Base-by-base conservation (phyloP, 2,113 vertebrate genomes). In the Stictonetta naevosa region DNA sequence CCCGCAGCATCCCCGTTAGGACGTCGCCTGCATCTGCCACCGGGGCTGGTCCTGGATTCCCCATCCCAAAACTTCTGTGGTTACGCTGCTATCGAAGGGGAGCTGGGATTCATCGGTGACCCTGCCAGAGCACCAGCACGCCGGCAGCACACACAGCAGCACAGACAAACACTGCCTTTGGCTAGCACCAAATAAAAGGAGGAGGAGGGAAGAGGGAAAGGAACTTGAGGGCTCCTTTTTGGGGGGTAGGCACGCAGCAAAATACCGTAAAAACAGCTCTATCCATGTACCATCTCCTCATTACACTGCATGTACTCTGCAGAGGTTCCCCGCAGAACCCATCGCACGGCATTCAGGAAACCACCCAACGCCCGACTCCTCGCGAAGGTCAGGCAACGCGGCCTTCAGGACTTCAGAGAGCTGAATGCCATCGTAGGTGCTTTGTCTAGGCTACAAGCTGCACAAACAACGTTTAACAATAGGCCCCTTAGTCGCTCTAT, bases 381-480 rank as follows among this genome's bases (percentile, higher is more conserved):
- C 20, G 3, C 31, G 56, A 78, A 96, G 95, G 97, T 91, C 93
- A 86, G 95, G 68, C 78, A 92, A 68, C 1, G 26, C 75, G 90
- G 96, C 92, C 76, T 14, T 7, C 21, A 86, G 74, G 96, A 73
- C 96, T 93, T 62, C 15, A 20, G 90, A 92, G 86, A 89, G 73
- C 83, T 44, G 50, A 96, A 89, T 93, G 91, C 83, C 90, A 94
- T 72, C 38, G 38, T 94, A 95, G 95, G 97, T 96, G 98, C 98
- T 98, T 98, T 97, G 98, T 98, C 96, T 97, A 59, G 93, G 79
- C 86, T 96, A 85, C 71, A 56, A 40, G 26, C 93, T 63, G 87
- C 93, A 93, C 97, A 96, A 97, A 91, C 86, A 95, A 56, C 23
- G 5, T 58, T 87, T 97, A 95, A 97, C 98, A 98, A 97, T 98